phyloP scores from a whole-genome alignment of 2,113 vertebrate species.

The Eulemur rufifrons region DNA sequence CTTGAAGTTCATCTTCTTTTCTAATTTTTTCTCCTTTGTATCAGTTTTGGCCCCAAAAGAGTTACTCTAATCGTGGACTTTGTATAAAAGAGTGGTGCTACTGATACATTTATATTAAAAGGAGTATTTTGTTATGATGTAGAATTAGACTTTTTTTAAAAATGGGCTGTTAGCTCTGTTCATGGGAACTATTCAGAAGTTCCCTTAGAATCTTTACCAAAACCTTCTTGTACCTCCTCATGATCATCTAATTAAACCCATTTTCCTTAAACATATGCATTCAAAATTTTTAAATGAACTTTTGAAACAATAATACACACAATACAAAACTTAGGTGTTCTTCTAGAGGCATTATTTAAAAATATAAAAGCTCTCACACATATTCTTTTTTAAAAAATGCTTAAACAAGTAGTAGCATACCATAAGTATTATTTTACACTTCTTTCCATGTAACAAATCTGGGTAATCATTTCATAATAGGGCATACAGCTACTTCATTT shows the following conservation, averaged over 20 bases:
- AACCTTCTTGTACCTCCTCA: not conserved
- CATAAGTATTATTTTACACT: not conserved
- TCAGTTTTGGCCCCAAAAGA: conserved; percentile 43
- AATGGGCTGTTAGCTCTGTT: not conserved
- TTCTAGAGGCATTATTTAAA: conserved; percentile 3
- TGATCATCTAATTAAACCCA: not conserved
- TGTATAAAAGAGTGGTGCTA: not conserved
- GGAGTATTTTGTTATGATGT: conserved; percentile 11
- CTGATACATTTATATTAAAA: conserved; percentile 27
- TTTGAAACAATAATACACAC: not conserved
- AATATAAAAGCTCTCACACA: not conserved
- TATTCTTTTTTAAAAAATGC: not conserved
- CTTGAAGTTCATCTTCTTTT: conserved; percentile 50
- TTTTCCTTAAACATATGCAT: not conserved
- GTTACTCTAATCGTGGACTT: not conserved
- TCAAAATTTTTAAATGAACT: not conserved
- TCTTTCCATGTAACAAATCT: not conserved
- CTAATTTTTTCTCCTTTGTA: conserved; percentile 13
- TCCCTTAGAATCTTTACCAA: not conserved
- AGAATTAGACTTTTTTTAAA: not conserved
- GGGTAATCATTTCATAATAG: not conserved
- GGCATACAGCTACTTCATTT: not conserved
- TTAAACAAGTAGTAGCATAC: not conserved
- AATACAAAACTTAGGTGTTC: not conserved
- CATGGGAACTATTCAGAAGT: not conserved